Percentiles rank a stretch among this genome's conserved stretches.
phyloP scores from a whole-genome alignment of 2,797 vertebrate species.

The Pangasius mekongensis region DNA sequence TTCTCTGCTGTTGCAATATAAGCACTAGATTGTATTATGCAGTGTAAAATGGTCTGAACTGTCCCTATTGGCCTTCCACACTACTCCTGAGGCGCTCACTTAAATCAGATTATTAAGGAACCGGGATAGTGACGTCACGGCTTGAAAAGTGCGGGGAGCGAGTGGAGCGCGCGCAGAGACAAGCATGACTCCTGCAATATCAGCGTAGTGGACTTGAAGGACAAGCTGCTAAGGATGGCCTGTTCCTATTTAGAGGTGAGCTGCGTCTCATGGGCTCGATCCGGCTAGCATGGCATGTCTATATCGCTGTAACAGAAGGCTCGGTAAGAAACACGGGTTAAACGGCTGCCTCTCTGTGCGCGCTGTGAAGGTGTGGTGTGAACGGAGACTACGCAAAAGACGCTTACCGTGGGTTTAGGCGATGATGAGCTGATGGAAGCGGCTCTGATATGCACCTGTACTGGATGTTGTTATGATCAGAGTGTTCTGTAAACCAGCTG shows the following conservation, averaged over 20 bases:
- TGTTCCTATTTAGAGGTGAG: conserved; percentile 76
- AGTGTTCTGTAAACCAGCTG: neutral
- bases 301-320: neutral
- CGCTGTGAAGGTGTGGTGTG: neutral
- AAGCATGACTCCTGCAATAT: conserved; percentile 60
- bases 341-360: neutral
- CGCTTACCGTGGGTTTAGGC: neutral
- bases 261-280: neutral
- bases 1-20: neutral
- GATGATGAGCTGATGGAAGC: neutral
- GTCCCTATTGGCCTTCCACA: conserved; percentile 23
- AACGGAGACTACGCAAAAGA: too few relatives aligned
- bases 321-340: neutral
- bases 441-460: neutral
- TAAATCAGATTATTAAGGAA: conserved; percentile 75
- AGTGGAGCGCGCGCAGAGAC: conserved; percentile 10
- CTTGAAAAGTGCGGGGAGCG: conserved; percentile 60
- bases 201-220: conserved; percentile 46
- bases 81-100: conserved; percentile 20
- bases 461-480: neutral
- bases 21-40: neutral
- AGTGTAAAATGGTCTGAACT: neutral
- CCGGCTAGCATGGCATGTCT: neutral
- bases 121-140: conserved; percentile 78
- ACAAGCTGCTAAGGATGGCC: conserved; percentile 66